Conservation (phyloP, 1,140 invertebrate genomes). For the Riptortus pedestris region DNA sequence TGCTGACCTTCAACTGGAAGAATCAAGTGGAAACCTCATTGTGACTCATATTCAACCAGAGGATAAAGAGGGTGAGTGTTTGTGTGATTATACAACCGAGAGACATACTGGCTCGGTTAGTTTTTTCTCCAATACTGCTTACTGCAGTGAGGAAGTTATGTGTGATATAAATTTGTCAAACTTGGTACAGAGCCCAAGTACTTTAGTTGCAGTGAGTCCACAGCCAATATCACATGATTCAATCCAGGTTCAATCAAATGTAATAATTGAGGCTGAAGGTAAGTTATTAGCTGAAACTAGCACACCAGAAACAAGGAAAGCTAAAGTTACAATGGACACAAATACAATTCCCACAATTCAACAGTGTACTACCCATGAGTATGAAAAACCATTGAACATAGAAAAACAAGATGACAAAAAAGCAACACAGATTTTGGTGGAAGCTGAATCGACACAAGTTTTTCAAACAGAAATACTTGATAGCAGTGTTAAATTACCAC, state of each 20-base stretch:
- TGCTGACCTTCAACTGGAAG: slow-evolving; percentile 30
- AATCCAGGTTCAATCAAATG: slow-evolving; percentile 21
- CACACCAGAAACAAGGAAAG: slow-evolving; percentile 23
- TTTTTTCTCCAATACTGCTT: slow-evolving; percentile 34
- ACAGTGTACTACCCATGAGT: slow-evolving; percentile 20
- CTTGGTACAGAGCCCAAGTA: slow-evolving; percentile 23
- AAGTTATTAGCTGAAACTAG: slow-evolving; percentile 21
- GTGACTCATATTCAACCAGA: slow-evolving; percentile 40
- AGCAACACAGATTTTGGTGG: slow-evolving; percentile 16
- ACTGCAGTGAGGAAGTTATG: slow-evolving; percentile 29
- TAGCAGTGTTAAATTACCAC: slow-evolving; percentile 12
- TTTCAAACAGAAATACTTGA: slow-evolving; percentile 23
- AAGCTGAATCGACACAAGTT: slow-evolving; percentile 23
- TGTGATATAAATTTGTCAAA: slow-evolving; percentile 24
- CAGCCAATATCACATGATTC: slow-evolving; percentile 17
- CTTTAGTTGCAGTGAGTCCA: slow-evolving; percentile 12
- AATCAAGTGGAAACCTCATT: slow-evolving; percentile 33
- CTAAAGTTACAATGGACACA: slow-evolving; percentile 24
- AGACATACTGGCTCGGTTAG: slow-evolving; percentile 29
- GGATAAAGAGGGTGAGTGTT: slow-evolving; percentile 44
- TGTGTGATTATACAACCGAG: slow-evolving; percentile 36
- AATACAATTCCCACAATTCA: slow-evolving; percentile 24
- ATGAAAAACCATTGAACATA: slow-evolving; percentile 22
- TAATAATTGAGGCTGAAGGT: slow-evolving; percentile 21
- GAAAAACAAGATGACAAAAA: slow-evolving; percentile 19